Percentiles rank a stretch among this genome's conserved stretches.
Evolutionary conservation across 2,113 vertebrate species (phyloP).

Genomic region (Catagonus wagneri): DNA sequence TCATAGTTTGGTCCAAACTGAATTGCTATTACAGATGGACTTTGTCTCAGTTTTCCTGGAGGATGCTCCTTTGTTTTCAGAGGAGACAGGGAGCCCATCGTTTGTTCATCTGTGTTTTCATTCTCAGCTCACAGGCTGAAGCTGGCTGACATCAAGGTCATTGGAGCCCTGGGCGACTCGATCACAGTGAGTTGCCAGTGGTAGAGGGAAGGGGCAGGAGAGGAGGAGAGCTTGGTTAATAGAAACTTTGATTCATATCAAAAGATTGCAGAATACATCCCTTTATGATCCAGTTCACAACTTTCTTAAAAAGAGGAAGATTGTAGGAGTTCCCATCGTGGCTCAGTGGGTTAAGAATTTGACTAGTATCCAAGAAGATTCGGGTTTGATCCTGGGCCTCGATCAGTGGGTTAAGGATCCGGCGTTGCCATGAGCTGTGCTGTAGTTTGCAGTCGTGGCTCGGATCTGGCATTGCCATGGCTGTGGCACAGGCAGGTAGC

Average conservation of each 20-base stretch:
- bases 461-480: too few relatives aligned
- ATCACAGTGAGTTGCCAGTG: constrained; percentile 90
- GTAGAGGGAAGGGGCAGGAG: background rate
- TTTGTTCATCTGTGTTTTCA: background rate
- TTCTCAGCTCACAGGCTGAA: constrained; percentile 94
- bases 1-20: background rate
- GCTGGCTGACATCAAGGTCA: constrained; percentile 93
- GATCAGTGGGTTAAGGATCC: too few relatives aligned
- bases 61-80: background rate
- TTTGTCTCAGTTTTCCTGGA: background rate
- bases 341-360: too few relatives aligned
- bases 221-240: background rate
- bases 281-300: background rate
- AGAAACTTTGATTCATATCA: background rate
- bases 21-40: background rate
- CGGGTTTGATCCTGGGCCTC: too few relatives aligned
- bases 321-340: too few relatives aligned
- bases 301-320: too few relatives aligned
- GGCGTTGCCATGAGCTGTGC: too few relatives aligned
- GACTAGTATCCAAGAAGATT: too few relatives aligned
- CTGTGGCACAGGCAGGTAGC: too few relatives aligned
- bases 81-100: background rate
- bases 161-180: constrained; percentile 96
- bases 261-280: background rate
- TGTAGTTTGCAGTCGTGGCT: too few relatives aligned